Conservation (phyloP, 2,888 invertebrate genomes). For the Agonopterix heracliana region DNA sequence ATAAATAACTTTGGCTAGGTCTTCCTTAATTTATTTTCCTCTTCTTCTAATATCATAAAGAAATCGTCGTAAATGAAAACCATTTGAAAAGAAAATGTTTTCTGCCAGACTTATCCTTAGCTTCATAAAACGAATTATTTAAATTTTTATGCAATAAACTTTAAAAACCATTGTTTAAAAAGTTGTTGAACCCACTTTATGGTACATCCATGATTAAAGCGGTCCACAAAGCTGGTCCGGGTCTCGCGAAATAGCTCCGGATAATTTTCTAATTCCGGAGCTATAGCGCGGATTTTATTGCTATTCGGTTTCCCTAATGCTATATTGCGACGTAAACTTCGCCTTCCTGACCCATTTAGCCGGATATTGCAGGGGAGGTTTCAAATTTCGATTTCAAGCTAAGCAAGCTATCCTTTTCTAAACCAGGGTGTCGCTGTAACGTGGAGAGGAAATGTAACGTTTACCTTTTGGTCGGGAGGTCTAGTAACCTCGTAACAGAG, state of each 20-base stretch:
- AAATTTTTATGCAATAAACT: too few species aligned
- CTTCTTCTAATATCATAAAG: too few species aligned
- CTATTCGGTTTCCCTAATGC: conserved; percentile 61
- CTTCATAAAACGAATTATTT: too few species aligned
- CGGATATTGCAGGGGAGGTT: conserved; percentile 60
- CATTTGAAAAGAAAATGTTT: too few species aligned
- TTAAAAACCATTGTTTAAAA: too few species aligned
- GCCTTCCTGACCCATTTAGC: conserved; percentile 74
- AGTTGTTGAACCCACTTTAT: too few species aligned
- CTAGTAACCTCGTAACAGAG: conserved; percentile 51
- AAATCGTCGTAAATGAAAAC: too few species aligned
- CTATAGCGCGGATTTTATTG: conserved; percentile 57
- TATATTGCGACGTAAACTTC: conserved; percentile 67
- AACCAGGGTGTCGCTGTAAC: conserved; percentile 11
- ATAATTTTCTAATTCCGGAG: conserved; percentile 62
- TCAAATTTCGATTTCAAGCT: conserved; percentile 53
- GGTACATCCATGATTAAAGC: too few species aligned
- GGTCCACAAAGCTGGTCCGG: not conserved
- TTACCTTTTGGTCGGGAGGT: conserved; percentile 23
- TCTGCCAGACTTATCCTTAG: too few species aligned
- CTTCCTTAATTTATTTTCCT: too few species aligned
- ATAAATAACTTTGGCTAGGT: too few species aligned
- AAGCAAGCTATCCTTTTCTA: conserved; percentile 42
- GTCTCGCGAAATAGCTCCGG: conserved; percentile 22
- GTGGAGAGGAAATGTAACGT: conserved; percentile 26